These are phyloP conservation scores for Chalcis sispes DNA, from an alignment of 2,888 invertebrate genomes.

Conservation along the genomic window DNA sequence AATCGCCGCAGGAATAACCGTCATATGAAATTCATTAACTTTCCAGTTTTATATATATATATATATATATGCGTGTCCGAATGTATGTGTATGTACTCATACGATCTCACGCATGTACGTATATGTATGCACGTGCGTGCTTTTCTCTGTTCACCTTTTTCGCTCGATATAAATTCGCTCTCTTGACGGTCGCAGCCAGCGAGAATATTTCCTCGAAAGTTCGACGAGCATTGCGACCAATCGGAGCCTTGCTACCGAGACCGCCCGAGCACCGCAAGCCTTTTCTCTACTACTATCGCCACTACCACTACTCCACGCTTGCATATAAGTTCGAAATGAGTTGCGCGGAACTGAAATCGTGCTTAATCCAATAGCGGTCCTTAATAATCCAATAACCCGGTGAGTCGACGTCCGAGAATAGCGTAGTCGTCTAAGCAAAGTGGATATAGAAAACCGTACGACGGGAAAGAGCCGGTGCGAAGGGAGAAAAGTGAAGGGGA, in stretches of 20 bases:
- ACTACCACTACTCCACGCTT: neutral
- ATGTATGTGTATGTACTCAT: too few relatives aligned
- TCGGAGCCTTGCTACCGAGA: slow-evolving; percentile 41
- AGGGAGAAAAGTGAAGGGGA: neutral
- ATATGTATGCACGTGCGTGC: too few relatives aligned
- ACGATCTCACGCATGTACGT: too few relatives aligned
- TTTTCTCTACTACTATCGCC: slow-evolving; percentile 9
- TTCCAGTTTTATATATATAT: slow-evolving; percentile 47
- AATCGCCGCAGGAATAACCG: slow-evolving; percentile 38
- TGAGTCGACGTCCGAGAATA: slow-evolving; percentile 64
- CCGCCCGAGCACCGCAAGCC: slow-evolving; percentile 46
- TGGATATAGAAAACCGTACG: slow-evolving; percentile 60
- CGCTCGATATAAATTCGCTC: slow-evolving; percentile 18
- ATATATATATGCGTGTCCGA: too few relatives aligned
- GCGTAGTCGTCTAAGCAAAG: slow-evolving; percentile 70
- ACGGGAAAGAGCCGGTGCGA: slow-evolving; percentile 24
- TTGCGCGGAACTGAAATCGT: slow-evolving; percentile 67
- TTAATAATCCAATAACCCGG: slow-evolving; percentile 74
- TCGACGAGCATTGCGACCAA: slow-evolving; percentile 55
- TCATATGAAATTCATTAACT: slow-evolving; percentile 54
- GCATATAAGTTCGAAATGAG: slow-evolving; percentile 58
- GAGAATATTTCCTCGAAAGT: slow-evolving; percentile 51
- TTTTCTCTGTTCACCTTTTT: neutral
- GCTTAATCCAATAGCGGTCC: slow-evolving; percentile 74
- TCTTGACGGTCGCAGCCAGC: neutral